Evolutionary conservation across 2,888 invertebrate species (phyloP).

Genomic region (Limnephilus auricula): DNA sequence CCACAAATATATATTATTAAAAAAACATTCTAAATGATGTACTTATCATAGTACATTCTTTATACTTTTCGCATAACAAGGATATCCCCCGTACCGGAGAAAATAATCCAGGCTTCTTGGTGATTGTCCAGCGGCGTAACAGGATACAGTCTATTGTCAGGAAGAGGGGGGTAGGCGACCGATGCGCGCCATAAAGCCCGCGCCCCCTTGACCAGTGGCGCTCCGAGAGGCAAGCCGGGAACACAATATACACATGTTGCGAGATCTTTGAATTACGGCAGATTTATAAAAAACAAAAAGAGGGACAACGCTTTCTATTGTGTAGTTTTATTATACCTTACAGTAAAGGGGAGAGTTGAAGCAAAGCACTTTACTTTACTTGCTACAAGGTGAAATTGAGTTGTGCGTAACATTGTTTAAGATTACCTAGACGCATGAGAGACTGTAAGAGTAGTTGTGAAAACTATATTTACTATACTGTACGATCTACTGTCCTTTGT

Average conservation of each 20-base stretch:
- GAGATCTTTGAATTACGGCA: conserved; percentile 65
- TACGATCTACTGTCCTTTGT: too few species aligned
- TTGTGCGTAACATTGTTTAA: neutral
- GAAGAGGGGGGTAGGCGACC: conserved; percentile 54
- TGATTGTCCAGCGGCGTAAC: conserved; percentile 42
- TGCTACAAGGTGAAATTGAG: neutral
- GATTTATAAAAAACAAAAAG: conserved; percentile 62
- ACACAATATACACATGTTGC: conserved; percentile 62
- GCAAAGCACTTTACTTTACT: neutral
- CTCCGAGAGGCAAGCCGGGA: conserved; percentile 45
- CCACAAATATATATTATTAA: too few species aligned
- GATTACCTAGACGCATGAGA: neutral
- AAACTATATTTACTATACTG: neutral
- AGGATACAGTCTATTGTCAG: conserved; percentile 36
- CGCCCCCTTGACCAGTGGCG: conserved; percentile 52
- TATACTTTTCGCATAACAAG: neutral
- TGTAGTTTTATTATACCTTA: conserved; percentile 52
- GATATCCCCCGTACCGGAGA: neutral
- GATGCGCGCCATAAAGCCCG: conserved; percentile 64
- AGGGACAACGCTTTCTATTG: conserved; percentile 35
- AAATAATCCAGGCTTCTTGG: conserved; percentile 26
- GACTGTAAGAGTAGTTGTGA: neutral
- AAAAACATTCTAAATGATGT: too few species aligned
- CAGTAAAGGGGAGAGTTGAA: neutral
- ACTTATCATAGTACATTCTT: too few species aligned